Conservation (phyloP, 1,140 invertebrate genomes). For the Acromyrmex echinatior region DNA sequence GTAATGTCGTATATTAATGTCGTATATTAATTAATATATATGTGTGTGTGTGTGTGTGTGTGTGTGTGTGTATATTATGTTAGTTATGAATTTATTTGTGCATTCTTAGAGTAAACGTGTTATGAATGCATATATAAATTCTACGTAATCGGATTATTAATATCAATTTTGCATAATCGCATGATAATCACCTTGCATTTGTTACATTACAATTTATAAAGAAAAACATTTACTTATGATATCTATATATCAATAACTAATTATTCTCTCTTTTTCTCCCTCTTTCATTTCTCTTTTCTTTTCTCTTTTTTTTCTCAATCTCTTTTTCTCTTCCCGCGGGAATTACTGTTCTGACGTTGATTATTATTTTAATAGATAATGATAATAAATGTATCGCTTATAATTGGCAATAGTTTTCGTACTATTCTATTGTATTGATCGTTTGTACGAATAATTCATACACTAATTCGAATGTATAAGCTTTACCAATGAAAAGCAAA, state of each 20-base stretch:
- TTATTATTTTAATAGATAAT: background rate
- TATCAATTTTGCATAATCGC: slow-evolving; percentile 7
- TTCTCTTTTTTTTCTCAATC: background rate
- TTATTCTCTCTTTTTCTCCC: background rate
- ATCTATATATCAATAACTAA: background rate
- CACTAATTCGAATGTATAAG: background rate
- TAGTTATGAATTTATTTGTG: background rate
- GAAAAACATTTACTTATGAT: background rate
- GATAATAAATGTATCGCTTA: background rate
- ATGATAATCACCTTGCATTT: slow-evolving; percentile 3
- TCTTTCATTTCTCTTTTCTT: background rate
- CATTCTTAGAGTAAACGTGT: background rate
- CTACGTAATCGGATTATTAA: slow-evolving; percentile 27
- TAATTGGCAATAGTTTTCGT: background rate
- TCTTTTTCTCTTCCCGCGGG: background rate
- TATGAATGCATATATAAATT: background rate
- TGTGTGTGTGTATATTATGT: background rate
- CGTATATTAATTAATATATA: background rate
- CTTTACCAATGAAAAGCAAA: background rate
- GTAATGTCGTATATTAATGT: background rate
- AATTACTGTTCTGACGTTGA: slow-evolving; percentile 9
- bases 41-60: background rate
- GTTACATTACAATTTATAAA: slow-evolving; percentile 2
- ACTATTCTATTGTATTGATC: background rate
- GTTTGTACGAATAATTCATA: background rate